Evolutionary conservation across 1,140 invertebrate species (phyloP), one percentile per base, ranked within the genome.

Genomic region (Micrasema minimum): DNA sequence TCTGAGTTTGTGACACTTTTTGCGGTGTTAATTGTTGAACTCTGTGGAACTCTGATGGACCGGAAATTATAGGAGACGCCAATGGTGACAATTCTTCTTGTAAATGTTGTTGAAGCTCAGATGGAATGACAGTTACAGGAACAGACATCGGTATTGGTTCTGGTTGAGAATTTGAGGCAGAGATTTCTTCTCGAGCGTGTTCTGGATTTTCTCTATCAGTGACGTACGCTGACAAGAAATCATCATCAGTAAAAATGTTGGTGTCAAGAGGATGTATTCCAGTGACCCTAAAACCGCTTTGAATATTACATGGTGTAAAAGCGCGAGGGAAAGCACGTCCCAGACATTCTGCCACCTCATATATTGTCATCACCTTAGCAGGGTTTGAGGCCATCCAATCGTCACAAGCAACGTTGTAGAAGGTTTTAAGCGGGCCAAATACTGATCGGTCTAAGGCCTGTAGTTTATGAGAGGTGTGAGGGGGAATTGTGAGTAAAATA

Each of bases 401-500:
- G 11, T 3, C 2, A 3, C 3, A 3, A 5, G 43, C 12, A 3
- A 3, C 3, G 16, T 3, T 5, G 16, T 45, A 45, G 43, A 5
- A 45, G 11, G 16, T 45, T 12, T 45, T 53, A 2, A 53, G 50
- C 4, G 50, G 50, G 16, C 50, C 50, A 53, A 16, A 53, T 20
- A 53, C 50, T 4, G 50, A 2, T 7, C 50, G 50, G 20, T 53
- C 50, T 20, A 22, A 16, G 4, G 50, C 3, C 50, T 20, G 50
- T 4, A 20, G 20, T 20, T 53, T 53, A 22, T 22, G 20, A 53
- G 50, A 53, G 14, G 14, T 53, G 50, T 53, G 50, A 5, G 50
- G 20, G 3, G 50, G 50, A 53, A 53, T 53, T 22, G 50, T 53
- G 12, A 53, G 50, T 20, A 53, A 5, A 53, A 53, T 20, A 53